Conservation (phyloP, 2,797 vertebrate genomes). For the Lindbergichthys nudifrons region DNA sequence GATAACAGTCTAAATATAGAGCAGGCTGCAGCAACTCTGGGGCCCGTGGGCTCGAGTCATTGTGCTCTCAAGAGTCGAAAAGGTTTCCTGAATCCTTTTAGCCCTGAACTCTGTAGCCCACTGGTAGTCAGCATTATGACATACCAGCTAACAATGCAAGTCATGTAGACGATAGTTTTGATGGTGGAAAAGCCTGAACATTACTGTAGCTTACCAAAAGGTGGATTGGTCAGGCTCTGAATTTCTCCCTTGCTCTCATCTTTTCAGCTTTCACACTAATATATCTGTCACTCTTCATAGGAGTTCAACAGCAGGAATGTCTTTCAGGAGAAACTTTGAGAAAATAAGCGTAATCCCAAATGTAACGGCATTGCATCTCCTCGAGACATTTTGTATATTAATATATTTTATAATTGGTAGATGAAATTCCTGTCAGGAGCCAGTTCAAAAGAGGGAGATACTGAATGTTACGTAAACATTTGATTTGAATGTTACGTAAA, state of each 20-base stretch:
- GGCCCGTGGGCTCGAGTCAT: constrained; percentile 44
- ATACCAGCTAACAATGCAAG: not conserved
- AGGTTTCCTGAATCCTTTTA: constrained; percentile 36
- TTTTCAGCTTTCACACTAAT: not conserved
- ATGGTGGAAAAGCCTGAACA: not conserved
- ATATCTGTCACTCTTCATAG: not conserved
- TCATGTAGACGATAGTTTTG: not conserved
- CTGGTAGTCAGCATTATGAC: not conserved
- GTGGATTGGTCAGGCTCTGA: not conserved
- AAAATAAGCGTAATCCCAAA: not conserved
- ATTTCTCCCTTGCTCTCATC: not conserved
- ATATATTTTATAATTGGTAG: not conserved
- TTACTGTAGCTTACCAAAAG: not conserved
- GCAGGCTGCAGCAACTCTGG: constrained; percentile 29
- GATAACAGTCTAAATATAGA: constrained; percentile 79
- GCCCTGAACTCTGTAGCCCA: not conserved
- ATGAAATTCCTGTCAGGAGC: not conserved
- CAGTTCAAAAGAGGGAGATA: too few relatives aligned
- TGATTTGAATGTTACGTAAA: not conserved
- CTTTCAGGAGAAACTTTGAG: not conserved
- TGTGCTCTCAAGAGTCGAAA: constrained; percentile 28
- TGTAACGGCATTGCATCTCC: not conserved
- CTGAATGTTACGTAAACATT: not conserved
- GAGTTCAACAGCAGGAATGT: not conserved
- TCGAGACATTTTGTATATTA: not conserved